Evolutionary conservation across 2,113 vertebrate genomes (phyloP).

Genomic region (Aphelocoma coerulescens): DNA sequence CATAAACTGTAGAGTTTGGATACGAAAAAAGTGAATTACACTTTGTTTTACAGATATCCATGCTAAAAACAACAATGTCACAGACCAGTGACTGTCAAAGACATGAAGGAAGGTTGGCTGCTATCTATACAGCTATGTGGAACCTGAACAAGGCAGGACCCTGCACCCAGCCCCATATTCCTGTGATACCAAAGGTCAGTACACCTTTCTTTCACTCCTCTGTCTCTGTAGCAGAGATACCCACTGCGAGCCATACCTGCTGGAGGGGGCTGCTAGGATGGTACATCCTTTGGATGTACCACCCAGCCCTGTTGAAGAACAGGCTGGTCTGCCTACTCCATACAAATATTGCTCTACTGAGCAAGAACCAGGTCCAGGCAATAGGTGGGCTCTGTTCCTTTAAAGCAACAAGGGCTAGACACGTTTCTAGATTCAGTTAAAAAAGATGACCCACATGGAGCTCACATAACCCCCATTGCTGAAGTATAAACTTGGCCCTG

Average conservation of each 20-base stretch:
- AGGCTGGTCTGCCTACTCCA: neutral
- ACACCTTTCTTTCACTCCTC: neutral
- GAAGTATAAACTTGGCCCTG: neutral
- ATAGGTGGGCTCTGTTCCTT: neutral
- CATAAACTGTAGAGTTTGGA: neutral
- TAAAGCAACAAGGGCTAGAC: neutral
- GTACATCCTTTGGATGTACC: neutral
- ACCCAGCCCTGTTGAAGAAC: neutral
- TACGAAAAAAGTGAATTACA: neutral
- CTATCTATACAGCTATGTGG: neutral
- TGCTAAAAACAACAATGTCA: neutral
- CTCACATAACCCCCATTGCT: neutral
- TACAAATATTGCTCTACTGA: fast-evolving
- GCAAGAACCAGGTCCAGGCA: neutral
- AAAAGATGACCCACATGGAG: neutral
- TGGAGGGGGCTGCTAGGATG: neutral
- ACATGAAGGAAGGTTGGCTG: neutral
- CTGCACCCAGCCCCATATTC: neutral
- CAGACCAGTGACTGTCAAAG: neutral
- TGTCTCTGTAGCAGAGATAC: neutral
- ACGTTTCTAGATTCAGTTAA: neutral
- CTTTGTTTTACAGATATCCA: neutral
- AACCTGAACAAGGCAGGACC: neutral
- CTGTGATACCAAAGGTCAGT: neutral
- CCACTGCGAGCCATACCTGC: neutral